Evolutionary conservation across 2,888 invertebrate genomes (phyloP), one percentile per base, ranked within the genome.

Genomic region (Drosophila monieri): DNA sequence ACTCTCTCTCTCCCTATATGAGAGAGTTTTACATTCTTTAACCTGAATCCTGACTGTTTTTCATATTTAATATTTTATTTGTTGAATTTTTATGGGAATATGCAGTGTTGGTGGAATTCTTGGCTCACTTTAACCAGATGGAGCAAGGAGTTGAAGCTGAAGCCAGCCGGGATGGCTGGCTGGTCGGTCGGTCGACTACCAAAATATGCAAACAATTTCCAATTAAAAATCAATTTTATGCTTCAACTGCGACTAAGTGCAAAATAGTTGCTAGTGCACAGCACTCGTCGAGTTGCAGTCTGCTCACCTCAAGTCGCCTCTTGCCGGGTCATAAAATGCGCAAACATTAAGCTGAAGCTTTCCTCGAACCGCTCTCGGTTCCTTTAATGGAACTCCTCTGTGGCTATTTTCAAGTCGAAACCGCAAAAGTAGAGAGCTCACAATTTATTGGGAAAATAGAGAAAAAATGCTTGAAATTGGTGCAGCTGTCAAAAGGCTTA

Each of bases 181-280:
- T 43, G 27, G 51, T 41, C 43, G 15, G 30, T 18, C 49, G 66
- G 65, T 43, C 41, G 51, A 12, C 15, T 39, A 51, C 73, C 35
- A 73, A 89, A 88, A 77, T 89, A 73, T 81, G 76, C 76, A 88
- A 88, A 77, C 88, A 85, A 88, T 89, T 88, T 89, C 73, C 88
- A 85, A 85, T 85, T 85, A 89, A 85, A 89, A 85, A 88, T 85
- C 89, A 85, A 88, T 89, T 85, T 85, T 86, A 80, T 88, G 86
- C 89, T 85, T 79, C 80, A 79, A 85, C 85, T 84, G 89, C 70
- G 76, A 71, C 75, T 73, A 87, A 88, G 85, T 88, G 83, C 79
- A 73, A 85, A 85, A 85, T 70, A 73, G 57, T 69, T 59, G 64
- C 39, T 74, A 61, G 49, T 66, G 47, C 56, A 53, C 52, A 35